These are phyloP conservation scores for Polyergus mexicanus DNA, from an alignment of 1,140 invertebrate genomes.

Conservation along the genomic window DNA sequence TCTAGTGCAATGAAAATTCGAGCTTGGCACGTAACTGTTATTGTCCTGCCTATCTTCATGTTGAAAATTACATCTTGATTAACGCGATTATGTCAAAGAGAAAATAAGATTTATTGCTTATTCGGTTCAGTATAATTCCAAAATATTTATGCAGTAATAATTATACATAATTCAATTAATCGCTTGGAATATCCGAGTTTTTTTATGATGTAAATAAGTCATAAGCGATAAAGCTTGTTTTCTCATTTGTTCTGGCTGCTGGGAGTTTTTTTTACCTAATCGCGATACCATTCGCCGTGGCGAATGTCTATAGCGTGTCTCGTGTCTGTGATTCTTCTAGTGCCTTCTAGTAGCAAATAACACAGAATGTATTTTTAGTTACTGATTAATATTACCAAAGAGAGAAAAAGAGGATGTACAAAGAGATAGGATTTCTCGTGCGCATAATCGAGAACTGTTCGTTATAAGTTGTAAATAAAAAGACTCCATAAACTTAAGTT, in stretches of 20 bases:
- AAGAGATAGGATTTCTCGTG: constrained; percentile 43
- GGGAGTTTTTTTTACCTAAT: constrained; percentile 68
- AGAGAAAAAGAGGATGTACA: constrained; percentile 68
- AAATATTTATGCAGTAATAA: constrained; percentile 1
- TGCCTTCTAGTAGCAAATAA: constrained; percentile 76
- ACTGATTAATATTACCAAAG: constrained; percentile 78
- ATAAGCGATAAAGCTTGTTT: constrained; percentile 29
- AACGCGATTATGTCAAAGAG: constrained; percentile 5
- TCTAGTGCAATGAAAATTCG: constrained; percentile 68
- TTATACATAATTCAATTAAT: constrained; percentile 1
- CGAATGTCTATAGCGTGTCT: constrained; percentile 65
- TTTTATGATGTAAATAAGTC: not conserved
- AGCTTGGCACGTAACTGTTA: constrained; percentile 28
- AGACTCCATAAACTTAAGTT: constrained; percentile 72
- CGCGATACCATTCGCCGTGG: constrained; percentile 49
- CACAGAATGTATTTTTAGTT: constrained; percentile 68
- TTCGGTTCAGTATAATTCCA: not conserved
- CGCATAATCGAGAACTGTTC: constrained; percentile 38
- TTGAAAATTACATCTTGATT: constrained; percentile 28
- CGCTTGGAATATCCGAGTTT: not conserved
- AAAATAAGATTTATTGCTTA: constrained; percentile 3
- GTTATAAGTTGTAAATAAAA: constrained; percentile 73
- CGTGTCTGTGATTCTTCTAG: constrained; percentile 83
- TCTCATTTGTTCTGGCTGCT: constrained; percentile 19
- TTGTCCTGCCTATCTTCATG: constrained; percentile 55